Conservation (phyloP, 2,888 invertebrate genomes). For the Phaonia tiefii region DNA sequence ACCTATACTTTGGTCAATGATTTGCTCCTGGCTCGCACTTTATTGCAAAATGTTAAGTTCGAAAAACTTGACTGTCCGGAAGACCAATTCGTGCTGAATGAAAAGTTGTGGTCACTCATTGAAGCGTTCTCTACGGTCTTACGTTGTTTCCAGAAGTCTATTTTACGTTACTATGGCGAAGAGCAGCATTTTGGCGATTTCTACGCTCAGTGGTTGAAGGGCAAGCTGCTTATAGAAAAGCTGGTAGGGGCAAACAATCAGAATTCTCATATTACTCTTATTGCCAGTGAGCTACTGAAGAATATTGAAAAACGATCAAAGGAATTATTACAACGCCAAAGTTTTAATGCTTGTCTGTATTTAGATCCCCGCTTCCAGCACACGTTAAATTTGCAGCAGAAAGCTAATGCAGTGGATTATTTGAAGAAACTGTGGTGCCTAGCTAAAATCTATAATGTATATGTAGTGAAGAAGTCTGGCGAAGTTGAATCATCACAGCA, state of each 20-base stretch:
- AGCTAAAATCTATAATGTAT: constrained; percentile 26
- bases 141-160: constrained; percentile 47
- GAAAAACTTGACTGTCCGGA: constrained; percentile 16
- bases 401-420: constrained; percentile 39
- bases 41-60: constrained; percentile 45
- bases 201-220: constrained; percentile 61
- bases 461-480: not conserved
- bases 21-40: constrained; percentile 10
- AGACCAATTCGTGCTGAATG: constrained; percentile 42
- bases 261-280: not conserved
- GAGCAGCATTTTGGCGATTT: constrained; percentile 57
- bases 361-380: constrained; percentile 56
- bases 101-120: constrained; percentile 46
- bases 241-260: not conserved
- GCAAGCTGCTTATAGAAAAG: constrained; percentile 53
- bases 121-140: constrained; percentile 39
- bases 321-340: not conserved
- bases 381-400: constrained; percentile 31
- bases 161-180: constrained; percentile 39
- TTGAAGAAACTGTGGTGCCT: constrained; percentile 50
- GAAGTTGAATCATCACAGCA: not conserved
- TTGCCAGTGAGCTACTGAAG: constrained; percentile 31
- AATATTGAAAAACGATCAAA: constrained; percentile 23
- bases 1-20: constrained; percentile 51
- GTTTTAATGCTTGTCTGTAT: constrained; percentile 33